Conservation (phyloP, 2,797 vertebrate genomes). For the Sebastes kiyomatsui region DNA sequence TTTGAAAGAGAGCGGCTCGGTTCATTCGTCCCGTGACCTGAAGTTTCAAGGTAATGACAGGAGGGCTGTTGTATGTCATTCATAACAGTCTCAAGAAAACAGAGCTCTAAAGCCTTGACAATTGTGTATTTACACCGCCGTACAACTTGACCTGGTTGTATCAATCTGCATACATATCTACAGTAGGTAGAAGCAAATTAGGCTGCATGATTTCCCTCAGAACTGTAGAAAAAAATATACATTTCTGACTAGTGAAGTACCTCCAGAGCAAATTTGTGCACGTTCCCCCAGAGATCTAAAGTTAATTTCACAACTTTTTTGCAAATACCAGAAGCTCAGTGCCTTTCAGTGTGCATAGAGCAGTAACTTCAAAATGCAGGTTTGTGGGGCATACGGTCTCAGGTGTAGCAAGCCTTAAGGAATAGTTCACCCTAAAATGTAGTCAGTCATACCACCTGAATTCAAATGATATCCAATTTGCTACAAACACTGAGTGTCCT, state of each 20-base stretch:
- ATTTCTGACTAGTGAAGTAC: background rate
- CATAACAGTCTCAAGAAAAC: background rate
- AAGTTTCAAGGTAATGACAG: conserved; percentile 31
- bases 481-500: background rate
- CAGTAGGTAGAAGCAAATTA: background rate
- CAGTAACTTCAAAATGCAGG: background rate
- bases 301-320: conserved; percentile 30
- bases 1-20: conserved; percentile 5
- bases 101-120: background rate
- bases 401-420: conserved; percentile 1
- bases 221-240: background rate
- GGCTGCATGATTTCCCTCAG: background rate
- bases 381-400: conserved; percentile 27
- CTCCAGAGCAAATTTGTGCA: background rate
- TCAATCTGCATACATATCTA: background rate
- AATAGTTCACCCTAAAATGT: background rate
- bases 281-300: conserved; percentile 4
- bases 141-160: conserved; percentile 26
- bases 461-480: background rate
- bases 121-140: background rate
- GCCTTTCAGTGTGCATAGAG: conserved; percentile 1
- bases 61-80: conserved; percentile 1
- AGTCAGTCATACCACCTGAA: background rate
- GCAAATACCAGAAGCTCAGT: conserved; percentile 1
- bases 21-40: conserved; percentile 33